These are phyloP conservation scores for Orchesella flavescens DNA, from an alignment of 2,888 invertebrate genomes.

Conservation along the genomic window DNA sequence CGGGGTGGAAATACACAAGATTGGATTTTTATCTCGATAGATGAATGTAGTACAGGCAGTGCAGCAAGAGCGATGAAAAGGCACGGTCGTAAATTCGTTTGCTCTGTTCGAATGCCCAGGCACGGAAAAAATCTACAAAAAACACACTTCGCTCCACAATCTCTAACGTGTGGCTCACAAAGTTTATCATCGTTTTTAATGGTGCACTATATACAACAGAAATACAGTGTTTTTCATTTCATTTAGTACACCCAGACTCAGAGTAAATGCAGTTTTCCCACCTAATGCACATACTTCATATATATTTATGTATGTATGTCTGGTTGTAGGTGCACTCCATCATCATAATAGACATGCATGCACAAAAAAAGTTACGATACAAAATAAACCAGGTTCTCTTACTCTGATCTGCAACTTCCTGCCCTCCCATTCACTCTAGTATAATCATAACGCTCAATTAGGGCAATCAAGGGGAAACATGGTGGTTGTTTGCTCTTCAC, in stretches of 20 bases:
- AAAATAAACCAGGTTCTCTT: neutral
- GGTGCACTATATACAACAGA: no score
- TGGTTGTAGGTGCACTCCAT: constrained; percentile 8
- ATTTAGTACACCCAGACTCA: neutral
- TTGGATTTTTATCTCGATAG: no score
- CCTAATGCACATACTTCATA: neutral
- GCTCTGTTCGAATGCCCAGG: no score
- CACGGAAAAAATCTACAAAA: no score
- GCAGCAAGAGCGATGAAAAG: no score
- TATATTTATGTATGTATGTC: neutral
- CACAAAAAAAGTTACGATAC: neutral
- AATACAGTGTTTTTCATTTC: neutral
- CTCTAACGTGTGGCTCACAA: neutral
- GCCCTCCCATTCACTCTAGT: constrained; percentile 38
- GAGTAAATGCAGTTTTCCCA: neutral
- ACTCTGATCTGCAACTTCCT: constrained; percentile 26
- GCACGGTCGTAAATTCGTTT: no score
- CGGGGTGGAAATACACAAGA: no score
- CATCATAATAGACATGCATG: constrained; percentile 2
- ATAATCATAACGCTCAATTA: constrained; percentile 46
- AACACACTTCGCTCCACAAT: neutral
- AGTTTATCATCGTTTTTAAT: no score
- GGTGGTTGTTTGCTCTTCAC: constrained; percentile 31
- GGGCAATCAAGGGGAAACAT: constrained; percentile 40
- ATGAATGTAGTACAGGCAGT: no score